Conservation (phyloP, 2,888 invertebrate species). For the Andrena haemorrhoa region DNA sequence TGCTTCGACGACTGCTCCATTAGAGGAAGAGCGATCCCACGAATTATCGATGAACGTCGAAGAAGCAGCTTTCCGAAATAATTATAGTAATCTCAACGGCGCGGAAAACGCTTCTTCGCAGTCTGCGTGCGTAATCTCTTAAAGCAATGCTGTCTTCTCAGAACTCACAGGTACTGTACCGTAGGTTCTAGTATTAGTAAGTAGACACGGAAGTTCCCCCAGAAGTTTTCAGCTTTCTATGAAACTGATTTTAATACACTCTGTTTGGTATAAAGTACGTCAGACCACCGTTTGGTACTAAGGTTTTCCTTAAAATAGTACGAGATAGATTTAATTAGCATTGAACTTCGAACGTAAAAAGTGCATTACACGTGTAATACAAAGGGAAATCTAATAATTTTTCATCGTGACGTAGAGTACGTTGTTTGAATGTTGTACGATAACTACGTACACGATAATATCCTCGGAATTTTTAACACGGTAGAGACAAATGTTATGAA, state of each 20-base stretch:
- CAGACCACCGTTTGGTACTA: constrained; percentile 29
- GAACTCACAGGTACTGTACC: not conserved
- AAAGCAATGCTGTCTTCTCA: constrained; percentile 48
- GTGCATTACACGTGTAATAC: constrained; percentile 16
- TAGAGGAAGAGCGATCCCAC: constrained; percentile 77
- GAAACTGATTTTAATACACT: constrained; percentile 6
- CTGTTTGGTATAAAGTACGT: not conserved
- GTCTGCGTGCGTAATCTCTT: constrained; percentile 77
- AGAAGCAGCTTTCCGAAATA: constrained; percentile 76
- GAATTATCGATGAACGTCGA: constrained; percentile 73
- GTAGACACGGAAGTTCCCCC: constrained; percentile 25
- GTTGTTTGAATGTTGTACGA: constrained; percentile 9
- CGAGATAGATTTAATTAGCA: constrained; percentile 3
- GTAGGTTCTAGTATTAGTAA: constrained; percentile 30
- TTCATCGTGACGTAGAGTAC: constrained; percentile 2
- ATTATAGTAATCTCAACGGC: constrained; percentile 74
- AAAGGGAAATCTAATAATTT: constrained; percentile 15
- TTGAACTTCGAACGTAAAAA: constrained; percentile 12
- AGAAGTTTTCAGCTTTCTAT: constrained; percentile 30
- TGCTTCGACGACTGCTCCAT: constrained; percentile 76
- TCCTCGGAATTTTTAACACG: not conserved
- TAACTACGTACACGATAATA: constrained; percentile 42
- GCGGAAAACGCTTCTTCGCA: constrained; percentile 72
- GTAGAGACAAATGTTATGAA: constrained; percentile 12
- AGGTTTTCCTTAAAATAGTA: constrained; percentile 25